These are phyloP conservation scores for Scylla paramamosain DNA, from an alignment of 1,140 invertebrate genomes.

Conservation along the genomic window DNA sequence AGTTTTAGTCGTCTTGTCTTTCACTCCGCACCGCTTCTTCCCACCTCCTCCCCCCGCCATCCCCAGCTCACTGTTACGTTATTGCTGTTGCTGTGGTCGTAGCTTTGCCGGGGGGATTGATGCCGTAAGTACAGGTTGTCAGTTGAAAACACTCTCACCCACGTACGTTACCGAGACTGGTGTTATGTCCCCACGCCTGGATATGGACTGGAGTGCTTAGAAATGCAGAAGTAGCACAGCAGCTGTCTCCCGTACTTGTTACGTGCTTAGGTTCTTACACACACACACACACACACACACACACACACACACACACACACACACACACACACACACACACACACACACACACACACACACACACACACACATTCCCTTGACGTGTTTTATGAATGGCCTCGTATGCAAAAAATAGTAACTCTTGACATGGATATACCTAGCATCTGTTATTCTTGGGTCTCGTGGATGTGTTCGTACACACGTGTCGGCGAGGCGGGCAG, in stretches of 20 bases:
- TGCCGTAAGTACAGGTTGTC: too few relatives aligned
- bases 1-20: too few relatives aligned
- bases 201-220: too few relatives aligned
- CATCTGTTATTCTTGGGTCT: neutral
- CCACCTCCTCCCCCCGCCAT: neutral
- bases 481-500: neutral
- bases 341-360: neutral
- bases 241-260: too few relatives aligned
- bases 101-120: too few relatives aligned
- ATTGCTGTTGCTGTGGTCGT: too few relatives aligned
- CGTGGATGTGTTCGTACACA: neutral
- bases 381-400: neutral
- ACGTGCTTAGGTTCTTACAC: neutral
- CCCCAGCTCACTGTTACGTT: too few relatives aligned
- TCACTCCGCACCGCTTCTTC: neutral
- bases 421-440: neutral
- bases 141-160: too few relatives aligned
- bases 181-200: too few relatives aligned
- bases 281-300: constrained; percentile 39
- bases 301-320: neutral
- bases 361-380: neutral
- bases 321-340: neutral
- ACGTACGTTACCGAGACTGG: too few relatives aligned
- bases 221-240: too few relatives aligned
- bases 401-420: neutral